Conservation (phyloP, 2,797 vertebrate species). For the Chaetodon trifasciatus region DNA sequence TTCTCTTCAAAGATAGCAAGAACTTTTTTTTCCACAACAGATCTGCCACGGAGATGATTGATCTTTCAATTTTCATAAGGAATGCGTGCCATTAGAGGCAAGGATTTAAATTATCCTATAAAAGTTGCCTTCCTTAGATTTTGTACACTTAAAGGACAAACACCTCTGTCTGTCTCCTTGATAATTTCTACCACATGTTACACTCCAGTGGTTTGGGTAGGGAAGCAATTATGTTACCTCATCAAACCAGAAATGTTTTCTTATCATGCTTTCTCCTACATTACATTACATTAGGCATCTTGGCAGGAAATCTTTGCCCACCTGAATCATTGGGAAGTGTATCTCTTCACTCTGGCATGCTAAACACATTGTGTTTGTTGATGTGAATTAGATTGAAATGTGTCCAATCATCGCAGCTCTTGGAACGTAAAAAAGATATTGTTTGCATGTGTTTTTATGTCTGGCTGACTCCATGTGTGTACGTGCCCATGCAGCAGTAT, state of each 20-base stretch:
- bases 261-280: slow-evolving; percentile 77
- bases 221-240: slow-evolving; percentile 86
- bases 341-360: slow-evolving; percentile 46
- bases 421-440: slow-evolving; percentile 62
- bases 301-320: slow-evolving; percentile 66
- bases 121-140: slow-evolving; percentile 82
- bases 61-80: slow-evolving; percentile 84
- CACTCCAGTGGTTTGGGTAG: slow-evolving; percentile 81
- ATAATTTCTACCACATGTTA: slow-evolving; percentile 87
- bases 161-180: slow-evolving; percentile 85
- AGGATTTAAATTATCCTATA: slow-evolving; percentile 85
- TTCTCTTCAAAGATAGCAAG: slow-evolving; percentile 68
- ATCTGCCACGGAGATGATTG: slow-evolving; percentile 81
- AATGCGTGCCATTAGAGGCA: slow-evolving; percentile 77
- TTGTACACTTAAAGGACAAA: slow-evolving; percentile 84
- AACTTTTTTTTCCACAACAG: slow-evolving; percentile 68
- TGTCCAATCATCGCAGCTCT: slow-evolving; percentile 60
- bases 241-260: slow-evolving; percentile 85
- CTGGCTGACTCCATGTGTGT: slow-evolving; percentile 23
- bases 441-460: slow-evolving; percentile 68
- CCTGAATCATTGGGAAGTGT: slow-evolving; percentile 56
- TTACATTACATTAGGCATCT: slow-evolving; percentile 61
- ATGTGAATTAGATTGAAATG: slow-evolving; percentile 69
- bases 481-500: slow-evolving; percentile 50
- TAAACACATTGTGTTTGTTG: slow-evolving; percentile 64